Evolutionary conservation across 2,888 invertebrate genomes (phyloP).

Genomic region (Noctuana brunneofusca): DNA sequence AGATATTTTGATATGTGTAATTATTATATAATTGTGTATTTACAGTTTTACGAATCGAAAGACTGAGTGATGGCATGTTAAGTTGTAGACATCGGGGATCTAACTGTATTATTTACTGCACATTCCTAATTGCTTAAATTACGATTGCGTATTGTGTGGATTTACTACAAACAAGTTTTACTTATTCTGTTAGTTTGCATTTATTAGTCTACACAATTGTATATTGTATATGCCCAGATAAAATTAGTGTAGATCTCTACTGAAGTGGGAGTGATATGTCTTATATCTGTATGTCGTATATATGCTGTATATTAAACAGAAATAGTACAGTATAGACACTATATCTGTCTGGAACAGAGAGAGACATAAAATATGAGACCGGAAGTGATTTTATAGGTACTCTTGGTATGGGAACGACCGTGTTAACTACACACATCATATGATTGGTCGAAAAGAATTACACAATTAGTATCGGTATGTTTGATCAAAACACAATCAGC

Average conservation of each 20-base stretch:
- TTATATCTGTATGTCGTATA: neutral
- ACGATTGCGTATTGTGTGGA: constrained; percentile 33
- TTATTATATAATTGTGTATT: constrained; percentile 48
- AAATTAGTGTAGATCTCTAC: neutral
- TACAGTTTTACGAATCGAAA: constrained; percentile 67
- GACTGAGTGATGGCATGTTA: constrained; percentile 75
- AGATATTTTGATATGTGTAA: constrained; percentile 36
- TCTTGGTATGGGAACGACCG: no score
- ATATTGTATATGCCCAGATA: constrained; percentile 4
- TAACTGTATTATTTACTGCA: constrained; percentile 46
- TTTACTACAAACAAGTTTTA: constrained; percentile 12
- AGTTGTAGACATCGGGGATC: constrained; percentile 49
- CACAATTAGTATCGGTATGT: no score
- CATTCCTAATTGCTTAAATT: constrained; percentile 52
- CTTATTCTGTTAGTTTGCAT: constrained; percentile 26
- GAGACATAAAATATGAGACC: no score
- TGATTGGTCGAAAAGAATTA: no score
- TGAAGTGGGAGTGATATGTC: neutral
- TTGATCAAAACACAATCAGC: no score
- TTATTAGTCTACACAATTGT: constrained; percentile 24
- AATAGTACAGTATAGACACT: neutral
- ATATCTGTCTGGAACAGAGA: neutral
- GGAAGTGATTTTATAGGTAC: no score
- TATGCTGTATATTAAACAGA: neutral
- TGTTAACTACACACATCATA: no score